Evolutionary conservation across 1,140 invertebrate species (phyloP).

Genomic region (Scylla paramamosain): DNA sequence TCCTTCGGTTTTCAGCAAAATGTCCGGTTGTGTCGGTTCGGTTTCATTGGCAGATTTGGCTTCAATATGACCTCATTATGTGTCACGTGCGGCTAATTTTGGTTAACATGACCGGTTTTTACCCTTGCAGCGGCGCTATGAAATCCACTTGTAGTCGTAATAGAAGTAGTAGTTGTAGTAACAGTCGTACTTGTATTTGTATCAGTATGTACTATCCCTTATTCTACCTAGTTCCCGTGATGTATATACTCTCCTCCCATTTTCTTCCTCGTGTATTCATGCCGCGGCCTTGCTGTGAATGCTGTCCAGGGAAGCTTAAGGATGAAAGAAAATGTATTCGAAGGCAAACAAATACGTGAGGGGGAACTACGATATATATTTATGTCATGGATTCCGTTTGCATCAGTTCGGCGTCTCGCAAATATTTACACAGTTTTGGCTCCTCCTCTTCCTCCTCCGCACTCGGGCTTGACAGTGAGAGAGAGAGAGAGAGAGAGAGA

Average conservation of each 20-base stretch:
- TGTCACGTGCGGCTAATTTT: slow-evolving; percentile 3
- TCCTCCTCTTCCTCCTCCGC: background rate
- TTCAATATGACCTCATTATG: background rate
- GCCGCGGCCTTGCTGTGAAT: background rate
- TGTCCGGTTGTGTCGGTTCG: background rate
- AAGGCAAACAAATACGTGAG: background rate
- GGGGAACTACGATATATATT: background rate
- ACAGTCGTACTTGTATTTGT: too few species aligned
- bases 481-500: background rate
- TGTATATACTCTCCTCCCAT: background rate
- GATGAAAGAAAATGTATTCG: slow-evolving; percentile 15
- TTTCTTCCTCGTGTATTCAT: background rate
- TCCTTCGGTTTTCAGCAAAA: too few species aligned
- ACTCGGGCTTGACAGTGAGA: background rate
- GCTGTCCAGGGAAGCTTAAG: background rate
- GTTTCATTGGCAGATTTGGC: background rate
- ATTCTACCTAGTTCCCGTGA: background rate
- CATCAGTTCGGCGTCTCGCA: background rate
- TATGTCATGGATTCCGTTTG: background rate
- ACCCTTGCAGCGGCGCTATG: background rate
- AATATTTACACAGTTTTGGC: slow-evolving; percentile 12
- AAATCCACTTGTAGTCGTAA: too few species aligned
- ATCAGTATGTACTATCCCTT: too few species aligned
- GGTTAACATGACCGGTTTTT: background rate
- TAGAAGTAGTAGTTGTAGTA: too few species aligned